Conservation (phyloP, 2,797 vertebrate genomes). For the Gorsachius magnificus region DNA sequence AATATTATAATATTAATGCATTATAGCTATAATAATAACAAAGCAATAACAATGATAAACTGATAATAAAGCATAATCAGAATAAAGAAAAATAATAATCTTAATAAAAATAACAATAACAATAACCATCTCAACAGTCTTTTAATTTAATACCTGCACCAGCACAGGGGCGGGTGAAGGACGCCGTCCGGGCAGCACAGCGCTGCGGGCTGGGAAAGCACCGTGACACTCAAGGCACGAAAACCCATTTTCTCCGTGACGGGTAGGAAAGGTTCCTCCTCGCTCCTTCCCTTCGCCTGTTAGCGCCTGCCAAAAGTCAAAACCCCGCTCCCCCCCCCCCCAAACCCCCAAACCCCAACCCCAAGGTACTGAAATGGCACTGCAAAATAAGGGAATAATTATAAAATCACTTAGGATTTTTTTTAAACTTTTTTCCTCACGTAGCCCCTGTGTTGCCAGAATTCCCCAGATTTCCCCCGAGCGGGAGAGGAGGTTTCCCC, state of each 20-base stretch:
- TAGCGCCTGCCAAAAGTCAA: neutral
- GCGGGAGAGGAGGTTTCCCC: neutral
- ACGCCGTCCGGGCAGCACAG: neutral
- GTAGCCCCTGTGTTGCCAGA: neutral
- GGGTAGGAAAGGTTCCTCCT: neutral
- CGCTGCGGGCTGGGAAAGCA: rapidly evolving
- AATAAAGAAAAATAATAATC: too few species aligned
- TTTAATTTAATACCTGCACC: neutral
- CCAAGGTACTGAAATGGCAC: neutral
- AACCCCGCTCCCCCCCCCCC: too few species aligned
- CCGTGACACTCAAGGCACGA: neutral
- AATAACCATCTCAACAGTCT: too few species aligned
- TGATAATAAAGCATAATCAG: too few species aligned
- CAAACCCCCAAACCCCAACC: too few species aligned
- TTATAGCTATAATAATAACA: neutral
- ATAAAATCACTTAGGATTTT: neutral
- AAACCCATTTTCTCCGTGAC: rapidly evolving
- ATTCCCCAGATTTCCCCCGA: neutral
- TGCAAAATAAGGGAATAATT: neutral
- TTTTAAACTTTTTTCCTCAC: rapidly evolving
- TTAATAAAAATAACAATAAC: too few species aligned
- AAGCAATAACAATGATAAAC: neutral
- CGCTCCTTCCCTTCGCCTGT: neutral
- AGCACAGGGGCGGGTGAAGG: rapidly evolving
- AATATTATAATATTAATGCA: neutral